Conservation (phyloP, 2,797 vertebrate genomes). For the Thunnus albacares region DNA sequence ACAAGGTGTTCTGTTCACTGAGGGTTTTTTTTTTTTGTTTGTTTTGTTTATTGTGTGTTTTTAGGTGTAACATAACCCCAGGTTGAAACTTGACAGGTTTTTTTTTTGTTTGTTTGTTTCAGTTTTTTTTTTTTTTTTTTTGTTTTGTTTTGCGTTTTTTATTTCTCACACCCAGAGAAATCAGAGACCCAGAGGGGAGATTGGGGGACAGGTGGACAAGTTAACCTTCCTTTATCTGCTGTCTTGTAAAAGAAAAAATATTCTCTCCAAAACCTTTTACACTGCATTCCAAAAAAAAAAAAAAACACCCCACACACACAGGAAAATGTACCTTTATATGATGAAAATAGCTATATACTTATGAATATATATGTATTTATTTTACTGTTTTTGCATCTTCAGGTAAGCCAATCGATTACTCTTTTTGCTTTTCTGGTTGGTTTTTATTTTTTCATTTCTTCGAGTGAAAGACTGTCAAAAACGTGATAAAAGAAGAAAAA, state of each 20-base stretch:
- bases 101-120: slow-evolving; percentile 11
- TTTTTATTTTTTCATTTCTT: slow-evolving; percentile 50
- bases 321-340: slow-evolving; percentile 76
- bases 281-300: slow-evolving; percentile 74
- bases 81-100: slow-evolving; percentile 68
- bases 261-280: slow-evolving; percentile 62
- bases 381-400: slow-evolving; percentile 76
- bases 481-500: slow-evolving; percentile 39
- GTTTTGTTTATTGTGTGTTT: slow-evolving; percentile 32
- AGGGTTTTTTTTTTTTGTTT: slow-evolving; percentile 13
- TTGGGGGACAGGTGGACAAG: slow-evolving; percentile 83
- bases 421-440: slow-evolving; percentile 51
- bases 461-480: slow-evolving; percentile 76
- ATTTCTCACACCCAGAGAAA: slow-evolving; percentile 59
- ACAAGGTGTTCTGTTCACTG: slow-evolving; percentile 40
- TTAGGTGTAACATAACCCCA: slow-evolving; percentile 62
- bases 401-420: slow-evolving; percentile 61
- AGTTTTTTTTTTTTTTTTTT: slow-evolving; percentile 31
- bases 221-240: slow-evolving; percentile 80
- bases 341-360: slow-evolving; percentile 67
- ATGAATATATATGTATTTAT: slow-evolving; percentile 81
- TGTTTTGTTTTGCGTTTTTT: slow-evolving; percentile 2
- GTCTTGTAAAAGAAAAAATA: slow-evolving; percentile 64
- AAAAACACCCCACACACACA: slow-evolving; percentile 53
- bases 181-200: slow-evolving; percentile 71